phyloP scores from a whole-genome alignment of 2,888 invertebrate genomes.

The Rhyacophila evoluta region DNA sequence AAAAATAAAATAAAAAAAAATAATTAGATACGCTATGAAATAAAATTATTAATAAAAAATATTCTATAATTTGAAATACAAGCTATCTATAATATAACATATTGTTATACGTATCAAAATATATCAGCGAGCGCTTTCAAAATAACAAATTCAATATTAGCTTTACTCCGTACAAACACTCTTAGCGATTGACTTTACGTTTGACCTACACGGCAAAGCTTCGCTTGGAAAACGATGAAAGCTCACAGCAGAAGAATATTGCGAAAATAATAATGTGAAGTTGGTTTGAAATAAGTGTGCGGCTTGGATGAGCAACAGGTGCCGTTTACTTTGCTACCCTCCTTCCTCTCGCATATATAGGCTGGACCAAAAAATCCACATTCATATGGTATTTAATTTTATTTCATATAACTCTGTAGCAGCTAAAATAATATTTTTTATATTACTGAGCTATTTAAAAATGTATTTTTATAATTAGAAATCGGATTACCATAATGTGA shows the following conservation, averaged over 20 bases:
- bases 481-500: no score
- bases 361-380: background rate
- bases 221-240: background rate
- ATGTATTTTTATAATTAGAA: no score
- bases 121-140: background rate
- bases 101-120: no score
- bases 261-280: conserved; percentile 22
- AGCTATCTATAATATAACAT: no score
- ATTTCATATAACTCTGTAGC: no score
- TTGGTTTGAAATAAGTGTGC: conserved; percentile 2
- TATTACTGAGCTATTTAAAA: no score
- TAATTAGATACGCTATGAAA: no score
- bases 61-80: no score
- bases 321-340: conserved; percentile 15
- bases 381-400: no score
- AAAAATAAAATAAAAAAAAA: no score
- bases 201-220: conserved; percentile 19
- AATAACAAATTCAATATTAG: background rate
- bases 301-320: conserved; percentile 15
- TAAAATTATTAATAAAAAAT: no score
- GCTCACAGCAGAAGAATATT: background rate
- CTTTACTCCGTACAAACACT: background rate
- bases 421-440: no score
- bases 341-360: conserved; percentile 7
- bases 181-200: conserved; percentile 16